Evolutionary conservation across 2,113 vertebrate genomes (phyloP).

Genomic region (Brachyistius frenatus): DNA sequence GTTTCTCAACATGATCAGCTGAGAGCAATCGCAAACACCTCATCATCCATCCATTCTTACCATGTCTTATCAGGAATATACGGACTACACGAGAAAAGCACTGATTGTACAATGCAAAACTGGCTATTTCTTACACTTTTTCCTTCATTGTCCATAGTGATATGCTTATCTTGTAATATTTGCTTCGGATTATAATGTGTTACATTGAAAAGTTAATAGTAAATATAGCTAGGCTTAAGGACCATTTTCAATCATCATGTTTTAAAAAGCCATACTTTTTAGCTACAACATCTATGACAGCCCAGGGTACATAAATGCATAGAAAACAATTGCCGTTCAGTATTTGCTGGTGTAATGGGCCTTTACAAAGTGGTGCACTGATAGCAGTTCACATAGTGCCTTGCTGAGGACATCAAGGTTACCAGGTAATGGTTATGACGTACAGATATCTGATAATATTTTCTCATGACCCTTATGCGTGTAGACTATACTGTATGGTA

Average conservation of each 20-base stretch:
- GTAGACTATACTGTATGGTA: conserved; percentile 74
- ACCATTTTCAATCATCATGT: conserved; percentile 60
- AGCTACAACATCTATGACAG: conserved; percentile 62
- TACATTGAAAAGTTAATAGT: conserved; percentile 56
- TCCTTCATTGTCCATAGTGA: conserved; percentile 45
- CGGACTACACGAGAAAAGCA: conserved; percentile 71
- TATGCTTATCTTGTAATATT: conserved; percentile 70
- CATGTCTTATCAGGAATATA: conserved; percentile 66
- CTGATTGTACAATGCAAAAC: conserved; percentile 74
- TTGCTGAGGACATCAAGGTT: conserved; percentile 66
- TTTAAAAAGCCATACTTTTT: conserved; percentile 81
- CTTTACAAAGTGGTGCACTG: conserved; percentile 77
- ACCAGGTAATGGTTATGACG: conserved; percentile 52
- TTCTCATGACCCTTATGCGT: conserved; percentile 69
- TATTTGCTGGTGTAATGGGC: conserved; percentile 63
- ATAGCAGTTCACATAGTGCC: conserved; percentile 77
- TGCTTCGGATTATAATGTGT: conserved; percentile 61
- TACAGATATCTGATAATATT: conserved; percentile 64
- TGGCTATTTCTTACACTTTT: conserved; percentile 46
- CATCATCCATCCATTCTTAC: conserved; percentile 39
- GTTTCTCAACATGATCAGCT: conserved; percentile 97
- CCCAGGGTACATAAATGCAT: conserved; percentile 66
- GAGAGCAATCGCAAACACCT: conserved; percentile 70
- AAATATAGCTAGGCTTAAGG: conserved; percentile 58
- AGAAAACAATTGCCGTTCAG: conserved; percentile 62